Conservation (phyloP, 2,888 invertebrate genomes). For the Cantharis lateralis region DNA sequence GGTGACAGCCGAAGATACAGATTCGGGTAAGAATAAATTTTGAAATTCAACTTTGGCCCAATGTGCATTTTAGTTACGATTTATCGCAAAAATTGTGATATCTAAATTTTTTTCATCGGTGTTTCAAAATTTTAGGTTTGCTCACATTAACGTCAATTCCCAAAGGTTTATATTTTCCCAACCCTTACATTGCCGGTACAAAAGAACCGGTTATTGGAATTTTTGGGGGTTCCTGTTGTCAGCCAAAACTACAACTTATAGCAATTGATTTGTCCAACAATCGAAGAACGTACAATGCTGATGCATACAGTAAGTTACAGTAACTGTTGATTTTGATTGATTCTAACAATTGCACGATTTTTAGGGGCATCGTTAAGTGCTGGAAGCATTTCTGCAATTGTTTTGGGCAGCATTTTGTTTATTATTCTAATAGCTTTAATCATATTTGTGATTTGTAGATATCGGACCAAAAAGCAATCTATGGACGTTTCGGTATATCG, state of each 20-base stretch:
- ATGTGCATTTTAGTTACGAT: neutral
- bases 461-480: constrained; percentile 32
- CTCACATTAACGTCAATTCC: constrained; percentile 65
- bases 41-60: neutral
- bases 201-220: constrained; percentile 67
- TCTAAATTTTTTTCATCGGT: too few species aligned
- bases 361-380: constrained; percentile 46
- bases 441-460: constrained; percentile 55
- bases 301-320: constrained; percentile 57
- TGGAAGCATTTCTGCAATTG: constrained; percentile 70
- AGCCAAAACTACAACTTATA: constrained; percentile 67
- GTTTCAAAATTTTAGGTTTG: constrained; percentile 57
- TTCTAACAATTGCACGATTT: constrained; percentile 17
- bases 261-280: constrained; percentile 72
- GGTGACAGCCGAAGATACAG: constrained; percentile 67
- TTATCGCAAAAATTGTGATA: too few species aligned
- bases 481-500: constrained; percentile 65
- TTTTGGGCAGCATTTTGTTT: constrained; percentile 67
- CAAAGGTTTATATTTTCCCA: constrained; percentile 64
- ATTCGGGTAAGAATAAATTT: constrained; percentile 60
- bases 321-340: neutral
- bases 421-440: constrained; percentile 62
- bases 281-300: constrained; percentile 64
- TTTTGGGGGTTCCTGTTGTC: constrained; percentile 75
- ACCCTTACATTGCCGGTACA: constrained; percentile 70